Percentiles rank a stretch among this genome's conserved stretches.
Evolutionary conservation across 1,140 invertebrate genomes (phyloP).

Genomic region (Brachionus rotundiformis): DNA sequence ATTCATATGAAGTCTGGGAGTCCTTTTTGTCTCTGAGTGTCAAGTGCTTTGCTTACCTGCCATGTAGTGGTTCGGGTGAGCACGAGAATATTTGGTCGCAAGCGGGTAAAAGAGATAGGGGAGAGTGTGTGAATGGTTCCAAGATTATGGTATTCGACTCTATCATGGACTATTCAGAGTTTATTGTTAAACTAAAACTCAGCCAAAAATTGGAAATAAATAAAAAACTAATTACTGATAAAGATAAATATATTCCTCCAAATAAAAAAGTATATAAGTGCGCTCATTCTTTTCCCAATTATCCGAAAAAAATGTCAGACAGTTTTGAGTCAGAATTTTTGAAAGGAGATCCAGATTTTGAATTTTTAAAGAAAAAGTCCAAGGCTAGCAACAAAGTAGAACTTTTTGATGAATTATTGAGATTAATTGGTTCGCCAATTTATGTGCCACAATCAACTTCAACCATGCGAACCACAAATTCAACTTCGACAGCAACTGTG

Average conservation of each 20-base stretch:
- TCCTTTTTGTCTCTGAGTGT: not conserved
- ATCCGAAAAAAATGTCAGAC: not conserved
- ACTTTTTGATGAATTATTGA: not conserved
- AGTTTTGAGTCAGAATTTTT: conserved; percentile 7
- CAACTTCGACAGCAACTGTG: not conserved
- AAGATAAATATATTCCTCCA: not conserved
- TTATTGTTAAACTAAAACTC: not conserved
- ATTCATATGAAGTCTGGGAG: conserved; percentile 33
- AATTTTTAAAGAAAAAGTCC: not conserved
- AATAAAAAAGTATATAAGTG: conserved; percentile 19
- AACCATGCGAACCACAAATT: not conserved
- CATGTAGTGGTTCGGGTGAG: not conserved
- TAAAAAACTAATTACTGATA: not conserved
- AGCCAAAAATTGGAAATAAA: not conserved
- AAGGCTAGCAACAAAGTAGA: not conserved
- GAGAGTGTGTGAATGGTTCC: not conserved
- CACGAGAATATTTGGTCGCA: not conserved
- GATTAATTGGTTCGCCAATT: not conserved
- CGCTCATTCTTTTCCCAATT: not conserved
- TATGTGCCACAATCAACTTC: not conserved
- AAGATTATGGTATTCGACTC: not conserved
- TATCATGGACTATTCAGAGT: not conserved
- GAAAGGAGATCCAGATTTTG: not conserved
- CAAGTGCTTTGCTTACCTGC: conserved; percentile 22
- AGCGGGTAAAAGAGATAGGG: not conserved